Percentiles rank a stretch among this genome's conserved stretches.
Evolutionary conservation across 1,140 invertebrate genomes (phyloP).

Genomic region (Solenopsis fugax): DNA sequence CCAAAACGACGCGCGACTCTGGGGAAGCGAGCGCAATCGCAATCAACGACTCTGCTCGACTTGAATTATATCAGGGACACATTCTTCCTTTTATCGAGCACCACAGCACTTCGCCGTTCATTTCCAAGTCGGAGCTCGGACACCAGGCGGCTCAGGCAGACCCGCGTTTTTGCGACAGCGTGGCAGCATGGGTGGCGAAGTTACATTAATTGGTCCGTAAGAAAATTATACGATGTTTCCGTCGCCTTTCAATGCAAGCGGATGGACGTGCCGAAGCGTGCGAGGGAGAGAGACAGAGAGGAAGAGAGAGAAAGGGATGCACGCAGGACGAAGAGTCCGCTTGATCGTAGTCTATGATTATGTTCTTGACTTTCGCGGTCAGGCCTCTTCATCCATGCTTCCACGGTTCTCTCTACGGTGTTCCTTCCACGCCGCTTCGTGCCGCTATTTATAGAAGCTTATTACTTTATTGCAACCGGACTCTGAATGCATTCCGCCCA

Average conservation of each 20-base stretch:
- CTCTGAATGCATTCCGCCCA: slow-evolving; percentile 79
- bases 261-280: not conserved
- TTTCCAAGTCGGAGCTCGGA: slow-evolving; percentile 16
- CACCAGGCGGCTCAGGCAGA: not conserved
- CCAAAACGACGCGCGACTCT: not conserved
- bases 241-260: slow-evolving; percentile 59
- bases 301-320: slow-evolving; percentile 13
- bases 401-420: slow-evolving; percentile 69
- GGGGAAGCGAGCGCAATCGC: slow-evolving; percentile 21
- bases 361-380: slow-evolving; percentile 82
- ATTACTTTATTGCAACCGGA: slow-evolving; percentile 82
- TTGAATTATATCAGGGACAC: slow-evolving; percentile 47
- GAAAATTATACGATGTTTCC: slow-evolving; percentile 65
- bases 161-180: slow-evolving; percentile 47
- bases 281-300: slow-evolving; percentile 5
- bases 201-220: slow-evolving; percentile 65
- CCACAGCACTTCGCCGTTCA: not conserved
- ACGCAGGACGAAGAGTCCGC: slow-evolving; percentile 56
- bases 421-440: slow-evolving; percentile 72
- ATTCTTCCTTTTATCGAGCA: slow-evolving; percentile 22
- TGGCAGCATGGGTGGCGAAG: slow-evolving; percentile 62
- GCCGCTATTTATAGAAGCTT: slow-evolving; percentile 81
- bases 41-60: slow-evolving; percentile 11
- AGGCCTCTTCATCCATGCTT: slow-evolving; percentile 79
- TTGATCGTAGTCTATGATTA: slow-evolving; percentile 82